These are phyloP conservation scores for Acanthosepion lycidas DNA, from an alignment of 2,888 invertebrate species.

Conservation along the genomic window DNA sequence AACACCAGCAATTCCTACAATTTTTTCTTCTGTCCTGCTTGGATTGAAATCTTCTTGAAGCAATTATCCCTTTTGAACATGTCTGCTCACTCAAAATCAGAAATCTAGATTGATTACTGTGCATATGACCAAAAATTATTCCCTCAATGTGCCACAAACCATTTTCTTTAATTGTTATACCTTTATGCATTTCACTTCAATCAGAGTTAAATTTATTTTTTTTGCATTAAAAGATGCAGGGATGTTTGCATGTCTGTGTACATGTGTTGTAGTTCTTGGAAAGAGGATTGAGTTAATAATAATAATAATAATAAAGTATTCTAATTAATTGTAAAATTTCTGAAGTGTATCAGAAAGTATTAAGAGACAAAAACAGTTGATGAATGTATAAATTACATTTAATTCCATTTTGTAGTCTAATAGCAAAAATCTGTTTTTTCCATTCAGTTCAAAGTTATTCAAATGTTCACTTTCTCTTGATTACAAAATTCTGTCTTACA, in stretches of 20 bases:
- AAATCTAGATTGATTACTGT: background rate
- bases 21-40: background rate
- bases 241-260: too few species aligned
- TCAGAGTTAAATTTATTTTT: background rate
- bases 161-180: background rate
- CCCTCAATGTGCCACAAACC: background rate
- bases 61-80: background rate
- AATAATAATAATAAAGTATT: too few species aligned
- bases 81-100: background rate
- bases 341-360: too few species aligned
- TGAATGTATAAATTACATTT: too few species aligned
- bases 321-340: too few species aligned
- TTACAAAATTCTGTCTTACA: background rate
- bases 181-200: background rate
- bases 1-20: background rate
- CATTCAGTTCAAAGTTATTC: background rate
- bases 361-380: too few species aligned
- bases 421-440: too few species aligned
- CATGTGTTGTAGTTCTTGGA: too few species aligned
- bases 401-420: too few species aligned
- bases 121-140: background rate
- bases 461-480: background rate
- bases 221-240: background rate
- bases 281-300: too few species aligned
- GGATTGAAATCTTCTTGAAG: background rate